A percentile compares a stretch with the other conserved stretches of the same genome.
These are phyloP conservation scores for Gorsachius magnificus DNA, from an alignment of 2,797 vertebrate species.

Conservation along the genomic window DNA sequence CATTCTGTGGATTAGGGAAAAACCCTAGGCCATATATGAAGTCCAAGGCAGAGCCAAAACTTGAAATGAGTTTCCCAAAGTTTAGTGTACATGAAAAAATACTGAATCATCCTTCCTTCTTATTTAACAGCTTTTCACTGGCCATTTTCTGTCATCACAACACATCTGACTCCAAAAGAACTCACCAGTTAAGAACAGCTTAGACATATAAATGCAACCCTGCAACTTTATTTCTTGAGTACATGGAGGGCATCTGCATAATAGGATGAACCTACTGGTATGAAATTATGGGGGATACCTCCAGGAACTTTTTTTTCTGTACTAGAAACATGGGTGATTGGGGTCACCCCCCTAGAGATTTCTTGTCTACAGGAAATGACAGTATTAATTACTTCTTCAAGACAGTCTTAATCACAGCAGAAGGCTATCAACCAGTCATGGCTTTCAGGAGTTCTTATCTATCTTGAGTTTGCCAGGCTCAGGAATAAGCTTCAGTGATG, in stretches of 20 bases:
- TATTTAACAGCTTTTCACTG: not conserved
- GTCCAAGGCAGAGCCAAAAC: not conserved
- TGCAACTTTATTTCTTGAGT: not conserved
- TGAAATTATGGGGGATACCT: not conserved
- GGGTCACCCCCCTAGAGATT: not conserved
- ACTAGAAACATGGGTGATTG: not conserved
- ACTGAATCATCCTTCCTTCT: not conserved
- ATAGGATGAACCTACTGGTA: not conserved
- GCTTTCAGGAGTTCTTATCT: not conserved
- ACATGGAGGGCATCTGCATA: not conserved
- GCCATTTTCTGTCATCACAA: not conserved
- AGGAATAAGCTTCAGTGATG: not conserved
- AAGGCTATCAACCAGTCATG: not conserved
- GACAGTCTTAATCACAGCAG: not conserved
- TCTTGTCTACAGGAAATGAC: not conserved
- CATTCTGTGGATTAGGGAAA: not conserved
- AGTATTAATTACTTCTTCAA: not conserved
- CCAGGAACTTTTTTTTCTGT: not conserved
- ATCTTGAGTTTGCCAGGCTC: not conserved
- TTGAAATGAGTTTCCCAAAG: not conserved
- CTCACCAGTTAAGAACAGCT: not conserved
- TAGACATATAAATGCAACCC: not conserved
- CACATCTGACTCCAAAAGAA: not conserved
- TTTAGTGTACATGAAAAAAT: not conserved
- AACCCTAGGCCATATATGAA: not conserved